Evolutionary conservation across 2,797 vertebrate genomes (phyloP), one percentile per base, ranked within the genome.

Genomic region (Vultur gryphus): DNA sequence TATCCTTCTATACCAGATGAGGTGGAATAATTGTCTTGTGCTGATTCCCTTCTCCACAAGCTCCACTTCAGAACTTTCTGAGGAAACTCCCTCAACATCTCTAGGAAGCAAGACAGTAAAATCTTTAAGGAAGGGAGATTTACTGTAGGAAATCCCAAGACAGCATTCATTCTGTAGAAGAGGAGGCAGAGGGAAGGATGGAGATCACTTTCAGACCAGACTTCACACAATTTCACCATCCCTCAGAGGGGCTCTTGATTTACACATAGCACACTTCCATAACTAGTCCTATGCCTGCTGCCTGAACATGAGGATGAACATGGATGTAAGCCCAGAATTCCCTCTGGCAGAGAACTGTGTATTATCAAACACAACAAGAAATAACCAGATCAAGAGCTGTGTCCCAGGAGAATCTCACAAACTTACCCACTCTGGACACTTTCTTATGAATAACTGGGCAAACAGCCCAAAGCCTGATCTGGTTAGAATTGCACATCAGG

Each of bases 381-480:
- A 70, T 73, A 95, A 76, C 44, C 13, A 94, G 91, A 94, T 92
- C 81, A 94, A 96, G 95, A 92, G 79, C 65, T 87, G 24, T 39
- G 49, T 94, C 95, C 71, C 90, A 92, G 78, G 67, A 92, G 78
- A 92, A 84, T 95, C 89, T 91, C 84, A 95, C 66, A 80, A 67
- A 85, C 89, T 94, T 83, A 92, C 67, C 57, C 90, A 91, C 65
- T 64, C 82, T 87, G 94, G 96, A 94, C 94, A 84, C 94, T 95
- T 96, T 93, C 84, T 95, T 96, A 91, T 61, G 91, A 94, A 92
- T 66, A 96, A 96, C 96, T 93, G 96, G 96, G 96, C 95, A 96
- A 96, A 92, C 67, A 85, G 96, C 96, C 96, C 96, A 94, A 94
- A 93, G 67, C 49, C 49, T 89, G 95, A 94, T 96, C 96, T 96